Conservation (phyloP, 1,140 invertebrate species). For the Acromyrmex echinatior region DNA sequence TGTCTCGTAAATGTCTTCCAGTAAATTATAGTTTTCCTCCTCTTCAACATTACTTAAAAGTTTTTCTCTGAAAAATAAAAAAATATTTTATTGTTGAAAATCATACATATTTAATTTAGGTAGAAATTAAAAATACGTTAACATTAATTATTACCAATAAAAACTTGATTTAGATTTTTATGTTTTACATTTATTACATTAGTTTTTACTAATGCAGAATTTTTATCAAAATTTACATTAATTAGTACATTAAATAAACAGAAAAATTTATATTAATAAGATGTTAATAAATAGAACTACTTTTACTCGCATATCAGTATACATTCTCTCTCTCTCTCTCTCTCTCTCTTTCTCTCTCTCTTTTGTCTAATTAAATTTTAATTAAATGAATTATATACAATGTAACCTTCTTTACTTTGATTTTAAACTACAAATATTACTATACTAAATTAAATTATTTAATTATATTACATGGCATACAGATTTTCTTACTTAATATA, state of each 20-base stretch:
- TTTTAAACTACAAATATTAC: constrained; percentile 17
- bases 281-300: neutral
- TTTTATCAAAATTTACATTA: constrained; percentile 15
- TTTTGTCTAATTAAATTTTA: neutral
- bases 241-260: neutral
- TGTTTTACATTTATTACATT: too few relatives aligned
- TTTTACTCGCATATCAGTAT: neutral
- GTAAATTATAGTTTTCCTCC: constrained; percentile 84
- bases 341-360: too few relatives aligned
- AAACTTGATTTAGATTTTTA: neutral
- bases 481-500: neutral
- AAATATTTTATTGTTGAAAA: constrained; percentile 13
- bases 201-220: neutral
- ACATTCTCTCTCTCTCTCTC: too few relatives aligned
- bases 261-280: constrained; percentile 7
- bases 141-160: neutral
- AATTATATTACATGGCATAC: neutral
- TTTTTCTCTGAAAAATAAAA: constrained; percentile 81
- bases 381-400: constrained; percentile 8
- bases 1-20: constrained; percentile 85
- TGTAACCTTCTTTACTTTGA: neutral
- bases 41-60: constrained; percentile 81
- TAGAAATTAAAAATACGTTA: neutral
- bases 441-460: neutral
- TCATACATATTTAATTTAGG: neutral